Evolutionary conservation across 1,140 invertebrate species (phyloP).

Genomic region (Nephila pilipes): DNA sequence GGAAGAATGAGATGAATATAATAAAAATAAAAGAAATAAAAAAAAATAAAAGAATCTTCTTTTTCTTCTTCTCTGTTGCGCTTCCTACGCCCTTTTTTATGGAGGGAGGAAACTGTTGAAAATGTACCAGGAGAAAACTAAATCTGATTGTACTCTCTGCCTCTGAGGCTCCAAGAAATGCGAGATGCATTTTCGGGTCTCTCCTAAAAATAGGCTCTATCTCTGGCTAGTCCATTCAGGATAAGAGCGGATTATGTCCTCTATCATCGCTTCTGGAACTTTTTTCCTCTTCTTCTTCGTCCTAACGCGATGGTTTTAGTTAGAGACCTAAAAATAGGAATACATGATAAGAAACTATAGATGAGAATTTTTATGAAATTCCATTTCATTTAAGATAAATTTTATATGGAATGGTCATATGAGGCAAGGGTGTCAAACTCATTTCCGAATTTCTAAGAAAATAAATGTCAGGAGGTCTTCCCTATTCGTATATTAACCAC

Average conservation of each 20-base stretch:
- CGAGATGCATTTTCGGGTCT: constrained; percentile 31
- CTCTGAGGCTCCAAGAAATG: constrained; percentile 32
- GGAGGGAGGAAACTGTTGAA: constrained; percentile 69
- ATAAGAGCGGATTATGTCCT: constrained; percentile 50
- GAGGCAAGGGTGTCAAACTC: too few species aligned
- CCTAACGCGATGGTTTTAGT: too few species aligned
- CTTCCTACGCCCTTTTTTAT: constrained; percentile 64
- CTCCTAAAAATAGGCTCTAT: constrained; percentile 64
- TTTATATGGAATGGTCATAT: too few species aligned
- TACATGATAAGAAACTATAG: too few species aligned
- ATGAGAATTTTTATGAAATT: too few species aligned
- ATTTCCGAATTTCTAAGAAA: too few species aligned
- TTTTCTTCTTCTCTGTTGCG: constrained; percentile 47
- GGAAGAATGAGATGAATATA: constrained; percentile 63
- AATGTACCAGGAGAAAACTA: constrained; percentile 67
- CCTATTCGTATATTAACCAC: too few species aligned
- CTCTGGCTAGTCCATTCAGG: background rate
- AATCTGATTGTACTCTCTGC: constrained; percentile 70
- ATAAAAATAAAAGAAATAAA: constrained; percentile 42
- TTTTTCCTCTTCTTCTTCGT: too few species aligned
- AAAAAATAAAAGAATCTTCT: background rate
- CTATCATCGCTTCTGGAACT: background rate
- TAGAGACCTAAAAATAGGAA: too few species aligned
- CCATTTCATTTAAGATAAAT: too few species aligned
- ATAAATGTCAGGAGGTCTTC: too few species aligned